Conservation (phyloP, 2,888 invertebrate species). For the Cephus runcator region DNA sequence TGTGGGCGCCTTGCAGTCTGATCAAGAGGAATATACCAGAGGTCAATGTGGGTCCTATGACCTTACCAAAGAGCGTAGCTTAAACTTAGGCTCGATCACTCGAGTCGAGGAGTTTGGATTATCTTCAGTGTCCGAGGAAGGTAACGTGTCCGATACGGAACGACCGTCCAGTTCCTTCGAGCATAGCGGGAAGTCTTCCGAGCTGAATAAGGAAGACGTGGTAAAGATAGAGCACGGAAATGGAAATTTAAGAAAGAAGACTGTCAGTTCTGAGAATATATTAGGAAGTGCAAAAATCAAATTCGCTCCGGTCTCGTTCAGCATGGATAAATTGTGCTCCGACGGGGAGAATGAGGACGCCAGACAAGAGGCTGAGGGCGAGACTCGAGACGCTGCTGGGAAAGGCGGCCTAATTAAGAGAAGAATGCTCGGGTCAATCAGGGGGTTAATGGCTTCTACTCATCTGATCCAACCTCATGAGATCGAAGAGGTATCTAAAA, state of each 20-base stretch:
- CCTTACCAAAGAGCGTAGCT: constrained; percentile 44
- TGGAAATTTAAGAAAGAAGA: constrained; percentile 31
- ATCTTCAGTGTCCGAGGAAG: constrained; percentile 42
- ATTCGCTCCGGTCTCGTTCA: constrained; percentile 47
- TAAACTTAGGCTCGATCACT: constrained; percentile 42
- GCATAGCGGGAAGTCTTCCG: constrained; percentile 33
- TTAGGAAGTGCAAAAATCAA: constrained; percentile 29
- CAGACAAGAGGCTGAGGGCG: constrained; percentile 1
- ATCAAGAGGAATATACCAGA: constrained; percentile 22
- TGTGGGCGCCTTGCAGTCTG: constrained; percentile 41
- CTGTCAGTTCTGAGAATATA: constrained; percentile 45
- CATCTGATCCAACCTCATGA: constrained; percentile 57
- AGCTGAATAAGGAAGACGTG: constrained; percentile 18
- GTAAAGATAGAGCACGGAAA: constrained; percentile 22
- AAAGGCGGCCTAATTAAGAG: constrained; percentile 56
- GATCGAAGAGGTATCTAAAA: constrained; percentile 53
- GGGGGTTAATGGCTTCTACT: constrained; percentile 60
- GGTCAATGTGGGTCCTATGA: constrained; percentile 52
- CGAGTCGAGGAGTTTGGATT: constrained; percentile 53
- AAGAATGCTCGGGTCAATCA: constrained; percentile 61
- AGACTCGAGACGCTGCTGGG: constrained; percentile 21
- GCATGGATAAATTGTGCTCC: constrained; percentile 48
- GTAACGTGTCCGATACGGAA: constrained; percentile 29
- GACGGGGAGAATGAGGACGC: constrained; percentile 35
- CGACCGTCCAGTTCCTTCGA: neutral